These are phyloP conservation scores for Eleginops maclovinus DNA, from an alignment of 2,113 vertebrate species.

Conservation along the genomic window DNA sequence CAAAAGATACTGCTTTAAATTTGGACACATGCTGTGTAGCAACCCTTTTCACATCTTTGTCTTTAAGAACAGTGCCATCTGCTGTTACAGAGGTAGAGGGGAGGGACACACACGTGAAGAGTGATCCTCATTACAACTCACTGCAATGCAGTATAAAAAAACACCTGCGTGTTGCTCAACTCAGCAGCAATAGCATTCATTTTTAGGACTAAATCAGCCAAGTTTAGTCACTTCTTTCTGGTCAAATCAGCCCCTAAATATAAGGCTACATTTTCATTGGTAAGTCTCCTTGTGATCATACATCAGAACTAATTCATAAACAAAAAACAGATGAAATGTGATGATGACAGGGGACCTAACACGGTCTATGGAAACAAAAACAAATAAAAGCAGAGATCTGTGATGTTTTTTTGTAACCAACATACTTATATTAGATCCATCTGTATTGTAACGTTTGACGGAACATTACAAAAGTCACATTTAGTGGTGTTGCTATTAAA, in stretches of 20 bases:
- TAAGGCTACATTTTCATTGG: background rate
- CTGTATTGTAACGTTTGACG: background rate
- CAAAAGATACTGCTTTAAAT: background rate
- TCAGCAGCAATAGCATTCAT: constrained; percentile 29
- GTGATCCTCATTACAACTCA: constrained; percentile 28
- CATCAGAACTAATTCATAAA: background rate
- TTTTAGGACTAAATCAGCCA: constrained; percentile 11
- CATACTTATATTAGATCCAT: constrained; percentile 3
- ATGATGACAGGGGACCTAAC: background rate
- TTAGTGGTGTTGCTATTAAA: background rate
- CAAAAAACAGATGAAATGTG: constrained; percentile 28
- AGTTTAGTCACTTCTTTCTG: constrained; percentile 18
- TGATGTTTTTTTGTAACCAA: background rate
- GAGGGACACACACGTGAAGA: constrained; percentile 3
- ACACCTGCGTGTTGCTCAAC: constrained; percentile 38
- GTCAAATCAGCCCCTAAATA: background rate
- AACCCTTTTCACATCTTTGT: constrained; percentile 23
- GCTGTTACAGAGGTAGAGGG: constrained; percentile 53
- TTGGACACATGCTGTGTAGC: background rate
- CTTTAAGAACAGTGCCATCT: constrained; percentile 76
- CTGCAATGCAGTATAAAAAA: constrained; percentile 75
- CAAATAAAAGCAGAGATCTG: background rate
- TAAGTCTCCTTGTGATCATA: background rate
- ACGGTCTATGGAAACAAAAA: background rate
- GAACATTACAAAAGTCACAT: constrained; percentile 1